phyloP scores from a whole-genome alignment of 2,888 invertebrate genomes.

The Papilio protenor region DNA sequence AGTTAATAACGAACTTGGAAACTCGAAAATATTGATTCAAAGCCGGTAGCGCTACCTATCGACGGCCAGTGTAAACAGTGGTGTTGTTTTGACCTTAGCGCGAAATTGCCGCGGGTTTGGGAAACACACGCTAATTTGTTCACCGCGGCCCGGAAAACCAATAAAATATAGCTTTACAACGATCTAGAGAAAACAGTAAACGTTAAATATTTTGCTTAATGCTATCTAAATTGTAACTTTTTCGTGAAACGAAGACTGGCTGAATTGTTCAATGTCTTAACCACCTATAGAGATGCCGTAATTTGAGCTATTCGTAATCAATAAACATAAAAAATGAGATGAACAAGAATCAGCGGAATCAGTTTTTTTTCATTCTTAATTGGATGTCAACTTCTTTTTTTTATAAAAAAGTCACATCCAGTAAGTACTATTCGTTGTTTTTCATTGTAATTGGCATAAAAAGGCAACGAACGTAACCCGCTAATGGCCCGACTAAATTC shows the following conservation, averaged over 20 bases:
- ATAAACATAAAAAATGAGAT: background rate
- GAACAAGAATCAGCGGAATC: background rate
- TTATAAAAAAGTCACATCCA: background rate
- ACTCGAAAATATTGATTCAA: slow-evolving; percentile 35
- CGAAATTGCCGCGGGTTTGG: slow-evolving; percentile 30
- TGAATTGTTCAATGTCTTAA: background rate
- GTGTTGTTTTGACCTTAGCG: slow-evolving; percentile 35
- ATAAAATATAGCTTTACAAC: slow-evolving; percentile 30
- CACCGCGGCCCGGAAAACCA: slow-evolving; percentile 24
- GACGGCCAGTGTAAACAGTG: background rate
- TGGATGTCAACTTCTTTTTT: background rate
- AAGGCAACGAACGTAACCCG: slow-evolving; percentile 43
- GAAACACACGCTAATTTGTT: slow-evolving; percentile 40
- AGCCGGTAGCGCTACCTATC: slow-evolving; percentile 24
- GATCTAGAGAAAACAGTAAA: slow-evolving; percentile 20
- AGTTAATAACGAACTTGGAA: slow-evolving; percentile 8
- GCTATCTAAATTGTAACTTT: background rate
- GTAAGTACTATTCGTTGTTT: slow-evolving; percentile 3
- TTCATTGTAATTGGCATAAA: slow-evolving; percentile 32
- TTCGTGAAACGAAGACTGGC: background rate
- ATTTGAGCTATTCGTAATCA: background rate
- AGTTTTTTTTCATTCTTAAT: background rate
- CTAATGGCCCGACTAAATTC: slow-evolving; percentile 52
- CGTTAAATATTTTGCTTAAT: slow-evolving; percentile 12
- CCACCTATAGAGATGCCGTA: background rate